Conservation (phyloP, 2,888 invertebrate species). For the Tetranychus piercei region DNA sequence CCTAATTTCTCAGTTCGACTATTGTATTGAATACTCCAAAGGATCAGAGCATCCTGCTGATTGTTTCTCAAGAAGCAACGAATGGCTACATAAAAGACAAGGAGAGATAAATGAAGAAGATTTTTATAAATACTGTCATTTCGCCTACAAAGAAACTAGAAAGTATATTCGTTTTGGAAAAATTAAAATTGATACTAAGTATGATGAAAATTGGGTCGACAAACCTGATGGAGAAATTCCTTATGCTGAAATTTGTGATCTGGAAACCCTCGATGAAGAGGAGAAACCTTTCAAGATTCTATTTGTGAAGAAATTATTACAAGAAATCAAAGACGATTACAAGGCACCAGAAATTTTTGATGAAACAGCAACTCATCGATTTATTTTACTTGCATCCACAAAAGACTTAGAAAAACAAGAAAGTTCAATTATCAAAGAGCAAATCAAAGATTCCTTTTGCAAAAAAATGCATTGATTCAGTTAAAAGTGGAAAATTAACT, state of each 20-base stretch:
- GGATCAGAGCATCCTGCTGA: background rate
- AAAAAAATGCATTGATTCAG: too few relatives aligned
- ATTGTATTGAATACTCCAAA: background rate
- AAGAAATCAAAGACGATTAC: too few relatives aligned
- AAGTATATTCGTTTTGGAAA: background rate
- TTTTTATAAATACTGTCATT: background rate
- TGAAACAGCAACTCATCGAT: too few relatives aligned
- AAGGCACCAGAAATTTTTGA: too few relatives aligned
- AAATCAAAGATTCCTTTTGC: too few relatives aligned
- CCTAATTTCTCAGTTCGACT: background rate
- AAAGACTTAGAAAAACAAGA: too few relatives aligned
- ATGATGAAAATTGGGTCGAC: background rate
- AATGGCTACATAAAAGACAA: background rate
- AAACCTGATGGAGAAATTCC: background rate
- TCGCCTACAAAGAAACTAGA: background rate
- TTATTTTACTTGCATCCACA: too few relatives aligned
- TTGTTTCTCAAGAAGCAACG: background rate
- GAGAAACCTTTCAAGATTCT: rapidly evolving
- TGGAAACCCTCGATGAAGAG: too few relatives aligned
- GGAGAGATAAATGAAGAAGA: background rate
- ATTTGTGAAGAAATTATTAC: too few relatives aligned
- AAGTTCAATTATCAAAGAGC: too few relatives aligned
- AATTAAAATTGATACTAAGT: background rate
- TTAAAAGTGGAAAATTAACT: too few relatives aligned
- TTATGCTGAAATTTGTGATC: too few relatives aligned